Percentiles rank a stretch among this genome's conserved stretches.
phyloP scores from a whole-genome alignment of 2,797 vertebrate genomes.

The Karalla daura region DNA sequence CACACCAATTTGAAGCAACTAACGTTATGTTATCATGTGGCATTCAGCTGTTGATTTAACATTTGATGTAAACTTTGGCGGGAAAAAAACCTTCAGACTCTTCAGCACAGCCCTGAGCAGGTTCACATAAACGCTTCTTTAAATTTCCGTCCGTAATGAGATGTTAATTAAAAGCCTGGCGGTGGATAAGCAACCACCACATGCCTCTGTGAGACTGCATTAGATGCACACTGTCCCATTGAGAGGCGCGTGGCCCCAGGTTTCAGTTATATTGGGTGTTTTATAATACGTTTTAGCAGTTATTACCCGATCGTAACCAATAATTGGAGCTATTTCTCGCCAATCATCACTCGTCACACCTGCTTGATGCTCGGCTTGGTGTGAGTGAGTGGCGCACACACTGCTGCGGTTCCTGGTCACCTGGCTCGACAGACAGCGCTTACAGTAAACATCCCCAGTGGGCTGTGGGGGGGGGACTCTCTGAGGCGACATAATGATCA shows the following conservation, averaged over 20 bases:
- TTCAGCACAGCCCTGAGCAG: no score
- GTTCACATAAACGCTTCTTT: background rate
- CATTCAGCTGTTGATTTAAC: no score
- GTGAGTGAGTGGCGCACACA: background rate
- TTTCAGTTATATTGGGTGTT: constrained; percentile 1
- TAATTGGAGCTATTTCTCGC: background rate
- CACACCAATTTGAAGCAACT: no score
- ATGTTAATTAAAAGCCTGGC: background rate
- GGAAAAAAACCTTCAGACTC: no score
- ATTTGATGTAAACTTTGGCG: no score
- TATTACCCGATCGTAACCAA: constrained; percentile 3
- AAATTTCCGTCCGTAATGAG: background rate
- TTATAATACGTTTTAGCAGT: background rate
- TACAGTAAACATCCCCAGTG: constrained; percentile 42
- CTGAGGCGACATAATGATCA: constrained; percentile 43
- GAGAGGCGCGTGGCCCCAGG: background rate
- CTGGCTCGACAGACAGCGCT: constrained; percentile 23
- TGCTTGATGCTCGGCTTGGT: background rate
- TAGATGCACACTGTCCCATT: no score
- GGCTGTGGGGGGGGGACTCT: constrained; percentile 36
- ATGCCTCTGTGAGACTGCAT: background rate
- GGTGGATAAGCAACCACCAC: background rate
- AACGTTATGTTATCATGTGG: no score
- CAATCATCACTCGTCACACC: background rate
- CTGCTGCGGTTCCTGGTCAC: constrained; percentile 14